Percentiles rank a stretch among this genome's conserved stretches.
Conservation (phyloP, 2,797 vertebrate genomes). For the Periparus ater region DNA sequence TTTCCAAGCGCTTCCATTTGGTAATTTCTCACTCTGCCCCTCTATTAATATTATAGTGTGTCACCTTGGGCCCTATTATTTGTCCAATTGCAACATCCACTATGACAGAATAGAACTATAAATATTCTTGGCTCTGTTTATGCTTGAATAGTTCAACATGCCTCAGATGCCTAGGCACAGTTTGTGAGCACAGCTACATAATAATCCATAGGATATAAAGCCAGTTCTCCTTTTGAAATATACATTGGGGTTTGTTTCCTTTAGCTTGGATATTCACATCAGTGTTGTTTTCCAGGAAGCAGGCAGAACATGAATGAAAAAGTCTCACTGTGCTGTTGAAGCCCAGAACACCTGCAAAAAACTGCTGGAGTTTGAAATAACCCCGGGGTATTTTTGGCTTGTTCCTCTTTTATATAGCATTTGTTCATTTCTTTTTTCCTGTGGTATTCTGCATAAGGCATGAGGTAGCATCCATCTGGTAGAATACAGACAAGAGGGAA, state of each 20-base stretch:
- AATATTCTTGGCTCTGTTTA: constrained; percentile 68
- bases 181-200: constrained; percentile 35
- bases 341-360: constrained; percentile 52
- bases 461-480: constrained; percentile 36
- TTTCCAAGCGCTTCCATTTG: constrained; percentile 39
- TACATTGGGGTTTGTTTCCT: constrained; percentile 52
- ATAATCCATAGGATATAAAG: constrained; percentile 45
- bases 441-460: constrained; percentile 41
- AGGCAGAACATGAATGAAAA: constrained; percentile 49
- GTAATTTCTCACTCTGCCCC: constrained; percentile 36
- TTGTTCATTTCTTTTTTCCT: constrained; percentile 63
- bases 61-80: constrained; percentile 67
- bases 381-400: constrained; percentile 61
- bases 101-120: constrained; percentile 63
- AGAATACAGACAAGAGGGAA: constrained; percentile 13
- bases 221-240: constrained; percentile 58
- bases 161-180: constrained; percentile 11
- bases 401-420: constrained; percentile 58
- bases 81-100: constrained; percentile 52
- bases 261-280: constrained; percentile 59
- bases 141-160: constrained; percentile 56
- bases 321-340: constrained; percentile 64
- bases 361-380: constrained; percentile 66
- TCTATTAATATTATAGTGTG: constrained; percentile 67
- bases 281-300: constrained; percentile 51